phyloP scores from a whole-genome alignment of 2,888 invertebrate species.

The Mystacides longicornis region DNA sequence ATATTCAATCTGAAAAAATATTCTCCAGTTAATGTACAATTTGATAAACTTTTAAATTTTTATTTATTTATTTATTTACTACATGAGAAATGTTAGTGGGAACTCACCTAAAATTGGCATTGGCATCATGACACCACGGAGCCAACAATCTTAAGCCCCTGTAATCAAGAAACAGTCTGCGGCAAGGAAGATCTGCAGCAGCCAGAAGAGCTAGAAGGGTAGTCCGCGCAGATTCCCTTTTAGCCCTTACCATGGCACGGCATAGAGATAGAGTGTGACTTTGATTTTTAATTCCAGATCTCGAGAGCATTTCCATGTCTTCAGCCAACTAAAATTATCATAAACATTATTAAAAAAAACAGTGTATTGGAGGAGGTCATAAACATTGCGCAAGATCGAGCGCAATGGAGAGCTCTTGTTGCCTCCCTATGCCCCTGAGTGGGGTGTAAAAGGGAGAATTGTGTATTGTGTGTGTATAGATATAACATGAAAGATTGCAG shows the following conservation, averaged over 20 bases:
- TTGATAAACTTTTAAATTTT: not conserved
- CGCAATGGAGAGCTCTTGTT: too few relatives aligned
- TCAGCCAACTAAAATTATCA: slow-evolving; percentile 75
- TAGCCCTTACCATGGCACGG: slow-evolving; percentile 87
- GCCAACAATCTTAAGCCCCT: slow-evolving; percentile 85
- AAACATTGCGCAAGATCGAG: too few relatives aligned
- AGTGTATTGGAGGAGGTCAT: too few relatives aligned
- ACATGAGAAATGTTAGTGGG: not conserved
- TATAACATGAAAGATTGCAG: too few relatives aligned
- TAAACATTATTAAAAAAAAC: too few relatives aligned
- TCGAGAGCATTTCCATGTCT: slow-evolving; percentile 73
- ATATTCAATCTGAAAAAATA: slow-evolving; percentile 54
- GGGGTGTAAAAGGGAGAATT: too few relatives aligned
- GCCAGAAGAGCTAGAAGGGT: slow-evolving; percentile 72
- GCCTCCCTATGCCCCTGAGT: too few relatives aligned
- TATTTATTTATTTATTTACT: not conserved
- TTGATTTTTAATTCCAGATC: slow-evolving; percentile 79
- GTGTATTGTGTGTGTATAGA: too few relatives aligned
- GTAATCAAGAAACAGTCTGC: slow-evolving; percentile 85
- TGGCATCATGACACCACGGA: slow-evolving; percentile 84
- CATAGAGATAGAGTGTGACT: slow-evolving; percentile 83
- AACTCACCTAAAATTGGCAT: slow-evolving; percentile 41
- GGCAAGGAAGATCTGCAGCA: slow-evolving; percentile 72
- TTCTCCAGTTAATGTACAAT: not conserved
- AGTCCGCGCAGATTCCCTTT: slow-evolving; percentile 67